Evolutionary conservation across 1,140 invertebrate genomes (phyloP).

Genomic region (Drosophila guanche): DNA sequence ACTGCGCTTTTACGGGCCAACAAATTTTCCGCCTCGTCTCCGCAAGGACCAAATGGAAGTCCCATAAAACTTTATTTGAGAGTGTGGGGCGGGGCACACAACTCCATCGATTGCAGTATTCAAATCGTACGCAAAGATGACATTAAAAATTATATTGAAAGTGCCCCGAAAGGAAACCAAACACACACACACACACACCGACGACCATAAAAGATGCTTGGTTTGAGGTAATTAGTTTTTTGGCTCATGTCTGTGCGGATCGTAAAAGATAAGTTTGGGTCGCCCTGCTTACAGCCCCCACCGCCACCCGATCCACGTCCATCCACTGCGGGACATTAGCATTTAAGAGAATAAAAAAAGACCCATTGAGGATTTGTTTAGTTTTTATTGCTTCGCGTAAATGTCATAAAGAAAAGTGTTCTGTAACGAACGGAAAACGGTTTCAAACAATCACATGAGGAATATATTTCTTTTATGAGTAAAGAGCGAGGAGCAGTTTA

Average conservation of each 20-base stretch:
- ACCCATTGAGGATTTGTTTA: constrained; percentile 42
- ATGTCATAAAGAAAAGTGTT: constrained; percentile 55
- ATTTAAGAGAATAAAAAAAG: constrained; percentile 42
- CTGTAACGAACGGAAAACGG: constrained; percentile 31
- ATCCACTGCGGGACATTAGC: constrained; percentile 43
- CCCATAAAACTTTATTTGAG: constrained; percentile 34
- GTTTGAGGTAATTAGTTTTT: constrained; percentile 60
- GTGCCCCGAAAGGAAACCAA: constrained; percentile 7
- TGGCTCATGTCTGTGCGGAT: constrained; percentile 21
- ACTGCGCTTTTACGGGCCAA: constrained; percentile 24
- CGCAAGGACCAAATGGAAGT: constrained; percentile 16
- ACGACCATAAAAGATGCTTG: constrained; percentile 17
- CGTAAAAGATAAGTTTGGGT: constrained; percentile 20
- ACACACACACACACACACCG: neutral
- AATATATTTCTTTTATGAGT: constrained; percentile 48
- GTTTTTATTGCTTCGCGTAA: constrained; percentile 59
- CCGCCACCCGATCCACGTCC: constrained; percentile 27
- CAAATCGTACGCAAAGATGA: constrained; percentile 67
- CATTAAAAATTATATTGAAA: constrained; percentile 56
- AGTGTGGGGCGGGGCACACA: neutral
- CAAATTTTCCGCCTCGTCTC: constrained; percentile 35
- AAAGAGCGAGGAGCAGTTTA: constrained; percentile 37
- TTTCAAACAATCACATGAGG: constrained; percentile 8
- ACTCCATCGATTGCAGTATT: constrained; percentile 55
- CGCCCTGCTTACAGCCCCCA: constrained; percentile 22